These are phyloP conservation scores for Watsonalla cultraria DNA, from an alignment of 2,888 invertebrate genomes.

Conservation along the genomic window DNA sequence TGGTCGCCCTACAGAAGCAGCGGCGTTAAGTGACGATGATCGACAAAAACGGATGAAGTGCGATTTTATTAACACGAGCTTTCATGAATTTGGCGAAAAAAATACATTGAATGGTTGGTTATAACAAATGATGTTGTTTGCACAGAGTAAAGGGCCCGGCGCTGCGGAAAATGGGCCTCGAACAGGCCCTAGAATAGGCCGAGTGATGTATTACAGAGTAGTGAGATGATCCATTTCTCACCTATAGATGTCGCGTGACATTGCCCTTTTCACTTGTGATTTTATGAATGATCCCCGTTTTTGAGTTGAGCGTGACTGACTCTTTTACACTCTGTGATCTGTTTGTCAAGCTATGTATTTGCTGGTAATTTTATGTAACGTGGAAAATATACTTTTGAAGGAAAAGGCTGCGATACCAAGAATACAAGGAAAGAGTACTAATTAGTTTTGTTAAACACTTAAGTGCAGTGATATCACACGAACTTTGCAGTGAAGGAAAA, in stretches of 20 bases:
- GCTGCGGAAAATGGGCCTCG: slow-evolving; percentile 44
- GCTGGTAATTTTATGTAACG: too few species aligned
- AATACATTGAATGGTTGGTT: slow-evolving; percentile 60
- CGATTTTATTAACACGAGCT: slow-evolving; percentile 75
- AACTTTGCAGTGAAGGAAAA: too few species aligned
- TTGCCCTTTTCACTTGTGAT: slow-evolving; percentile 31
- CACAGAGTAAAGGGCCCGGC: slow-evolving; percentile 37
- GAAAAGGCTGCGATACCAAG: too few species aligned
- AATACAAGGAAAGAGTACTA: too few species aligned
- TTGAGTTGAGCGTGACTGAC: slow-evolving; percentile 18
- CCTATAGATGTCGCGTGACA: slow-evolving; percentile 60
- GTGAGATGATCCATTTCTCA: slow-evolving; percentile 29
- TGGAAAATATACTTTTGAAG: too few species aligned
- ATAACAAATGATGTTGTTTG: slow-evolving; percentile 78
- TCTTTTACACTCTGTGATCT: slow-evolving; percentile 14
- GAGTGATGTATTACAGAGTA: slow-evolving; percentile 47
- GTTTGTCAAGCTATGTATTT: slow-evolving; percentile 1
- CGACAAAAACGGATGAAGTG: slow-evolving; percentile 76
- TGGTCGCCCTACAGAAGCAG: slow-evolving; percentile 35
- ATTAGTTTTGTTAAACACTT: too few species aligned
- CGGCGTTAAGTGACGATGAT: slow-evolving; percentile 75
- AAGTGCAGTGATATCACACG: too few species aligned
- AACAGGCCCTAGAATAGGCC: slow-evolving; percentile 28
- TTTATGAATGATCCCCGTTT: slow-evolving; percentile 22
- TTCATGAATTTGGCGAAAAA: slow-evolving; percentile 67